Conservation (phyloP, 2,888 invertebrate species). For the Euclidia mi region DNA sequence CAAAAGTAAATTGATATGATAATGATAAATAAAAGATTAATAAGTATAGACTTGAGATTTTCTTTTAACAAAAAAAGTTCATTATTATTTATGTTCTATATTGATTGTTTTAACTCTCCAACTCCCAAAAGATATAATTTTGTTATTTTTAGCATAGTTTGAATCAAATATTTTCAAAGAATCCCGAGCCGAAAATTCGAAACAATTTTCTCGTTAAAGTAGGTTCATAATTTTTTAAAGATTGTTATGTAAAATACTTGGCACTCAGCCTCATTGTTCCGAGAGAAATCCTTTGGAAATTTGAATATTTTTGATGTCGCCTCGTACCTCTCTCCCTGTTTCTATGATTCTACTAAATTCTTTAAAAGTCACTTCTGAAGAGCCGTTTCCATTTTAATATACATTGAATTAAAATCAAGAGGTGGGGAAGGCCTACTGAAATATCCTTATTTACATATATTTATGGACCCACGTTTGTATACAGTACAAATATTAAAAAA, state of each 20-base stretch:
- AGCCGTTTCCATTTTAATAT: conserved; percentile 21
- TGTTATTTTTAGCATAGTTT: conserved; percentile 33
- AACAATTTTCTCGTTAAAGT: conserved; percentile 40
- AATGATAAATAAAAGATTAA: no score
- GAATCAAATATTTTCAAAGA: conserved; percentile 35
- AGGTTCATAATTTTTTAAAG: conserved; percentile 32
- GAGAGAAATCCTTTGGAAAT: conserved; percentile 33
- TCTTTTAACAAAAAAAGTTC: no score
- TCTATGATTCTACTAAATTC: conserved; percentile 27
- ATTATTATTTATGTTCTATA: not conserved
- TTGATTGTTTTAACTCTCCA: conserved; percentile 1
- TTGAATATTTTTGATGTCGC: conserved; percentile 43
- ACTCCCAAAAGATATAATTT: conserved; percentile 13
- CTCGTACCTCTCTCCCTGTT: conserved; percentile 12
- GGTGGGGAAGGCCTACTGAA: conserved; percentile 40
- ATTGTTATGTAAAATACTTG: conserved; percentile 34
- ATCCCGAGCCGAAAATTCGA: conserved; percentile 23
- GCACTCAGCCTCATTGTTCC: conserved; percentile 22
- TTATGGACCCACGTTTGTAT: no score
- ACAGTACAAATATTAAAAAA: no score
- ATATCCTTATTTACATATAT: conserved; percentile 48
- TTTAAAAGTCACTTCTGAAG: conserved; percentile 19
- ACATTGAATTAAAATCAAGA: conserved; percentile 48
- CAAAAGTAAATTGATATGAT: no score
- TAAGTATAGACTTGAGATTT: no score